These are phyloP conservation scores for Neomorphus geoffroyi DNA, from an alignment of 2,797 vertebrate genomes.

Conservation along the genomic window DNA sequence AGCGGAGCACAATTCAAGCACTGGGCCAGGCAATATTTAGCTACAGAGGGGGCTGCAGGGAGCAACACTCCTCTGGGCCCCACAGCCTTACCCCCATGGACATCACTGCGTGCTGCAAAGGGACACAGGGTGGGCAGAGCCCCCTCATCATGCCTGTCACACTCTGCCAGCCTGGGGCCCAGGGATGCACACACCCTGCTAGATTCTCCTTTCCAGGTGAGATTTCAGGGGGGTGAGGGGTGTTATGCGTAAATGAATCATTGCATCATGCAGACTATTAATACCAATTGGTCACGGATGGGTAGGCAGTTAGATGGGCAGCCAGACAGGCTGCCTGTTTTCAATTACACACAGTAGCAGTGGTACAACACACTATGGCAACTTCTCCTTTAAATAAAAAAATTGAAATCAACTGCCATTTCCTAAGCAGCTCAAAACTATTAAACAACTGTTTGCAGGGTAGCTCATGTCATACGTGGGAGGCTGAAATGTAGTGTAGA, in stretches of 20 bases:
- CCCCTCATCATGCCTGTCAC: rapidly evolving
- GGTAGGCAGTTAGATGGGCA: background rate
- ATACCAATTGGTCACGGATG: background rate
- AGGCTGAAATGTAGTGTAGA: constrained; percentile 21
- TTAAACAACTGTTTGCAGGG: constrained; percentile 53
- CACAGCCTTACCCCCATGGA: rapidly evolving
- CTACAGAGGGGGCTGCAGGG: background rate
- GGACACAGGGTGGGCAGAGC: background rate
- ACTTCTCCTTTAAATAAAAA: background rate
- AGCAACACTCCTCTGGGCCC: background rate
- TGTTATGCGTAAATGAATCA: background rate
- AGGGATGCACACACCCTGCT: rapidly evolving
- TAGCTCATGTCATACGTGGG: constrained; percentile 6
- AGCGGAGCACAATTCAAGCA: background rate
- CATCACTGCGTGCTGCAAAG: rapidly evolving
- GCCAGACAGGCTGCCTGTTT: background rate
- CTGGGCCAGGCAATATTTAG: background rate
- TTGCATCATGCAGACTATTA: background rate
- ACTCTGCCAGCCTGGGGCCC: background rate
- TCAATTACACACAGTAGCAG: background rate
- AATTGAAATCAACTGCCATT: constrained; percentile 43
- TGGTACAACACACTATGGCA: background rate
- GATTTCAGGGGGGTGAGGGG: background rate
- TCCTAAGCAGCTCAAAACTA: constrained; percentile 49
- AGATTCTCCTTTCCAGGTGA: background rate